phyloP scores from a whole-genome alignment of 2,113 vertebrate species.

The Marmota monax region DNA sequence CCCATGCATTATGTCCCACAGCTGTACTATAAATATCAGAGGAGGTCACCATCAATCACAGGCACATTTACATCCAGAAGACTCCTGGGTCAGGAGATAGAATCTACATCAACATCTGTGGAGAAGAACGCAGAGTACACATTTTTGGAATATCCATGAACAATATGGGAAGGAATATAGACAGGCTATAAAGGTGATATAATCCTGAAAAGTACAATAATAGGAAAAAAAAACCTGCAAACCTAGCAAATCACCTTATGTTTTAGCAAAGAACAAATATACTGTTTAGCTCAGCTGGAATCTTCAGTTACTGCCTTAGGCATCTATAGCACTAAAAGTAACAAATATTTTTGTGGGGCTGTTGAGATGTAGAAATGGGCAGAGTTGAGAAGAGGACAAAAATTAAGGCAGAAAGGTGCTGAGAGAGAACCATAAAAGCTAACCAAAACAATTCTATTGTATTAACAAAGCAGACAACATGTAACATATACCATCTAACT shows the following conservation, averaged over 20 bases:
- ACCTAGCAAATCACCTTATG: slow-evolving; percentile 48
- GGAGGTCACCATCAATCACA: slow-evolving; percentile 63
- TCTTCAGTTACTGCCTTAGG: slow-evolving; percentile 65
- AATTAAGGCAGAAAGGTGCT: slow-evolving; percentile 21
- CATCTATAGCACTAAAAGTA: slow-evolving; percentile 50
- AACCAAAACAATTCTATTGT: not conserved
- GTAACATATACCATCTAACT: not conserved
- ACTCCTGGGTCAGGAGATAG: slow-evolving; percentile 19
- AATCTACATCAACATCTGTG: slow-evolving; percentile 52
- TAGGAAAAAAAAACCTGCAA: slow-evolving; percentile 66
- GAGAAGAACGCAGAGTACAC: slow-evolving; percentile 46
- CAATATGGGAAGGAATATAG: slow-evolving; percentile 18
- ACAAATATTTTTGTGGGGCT: slow-evolving; percentile 1
- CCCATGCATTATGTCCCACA: not conserved
- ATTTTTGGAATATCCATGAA: slow-evolving; percentile 40
- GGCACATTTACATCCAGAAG: not conserved
- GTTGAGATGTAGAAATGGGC: not conserved
- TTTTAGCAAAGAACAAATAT: slow-evolving; percentile 68
- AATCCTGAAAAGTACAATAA: slow-evolving; percentile 65
- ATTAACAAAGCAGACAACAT: not conserved
- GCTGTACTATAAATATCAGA: slow-evolving; percentile 60
- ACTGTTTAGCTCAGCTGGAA: slow-evolving; percentile 75
- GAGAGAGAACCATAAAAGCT: not conserved
- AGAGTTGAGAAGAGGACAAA: slow-evolving; percentile 1
- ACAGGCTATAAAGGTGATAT: slow-evolving; percentile 47